These are phyloP conservation scores for Podarcis lilfordi DNA, from an alignment of 2,797 vertebrate species.

Conservation along the genomic window DNA sequence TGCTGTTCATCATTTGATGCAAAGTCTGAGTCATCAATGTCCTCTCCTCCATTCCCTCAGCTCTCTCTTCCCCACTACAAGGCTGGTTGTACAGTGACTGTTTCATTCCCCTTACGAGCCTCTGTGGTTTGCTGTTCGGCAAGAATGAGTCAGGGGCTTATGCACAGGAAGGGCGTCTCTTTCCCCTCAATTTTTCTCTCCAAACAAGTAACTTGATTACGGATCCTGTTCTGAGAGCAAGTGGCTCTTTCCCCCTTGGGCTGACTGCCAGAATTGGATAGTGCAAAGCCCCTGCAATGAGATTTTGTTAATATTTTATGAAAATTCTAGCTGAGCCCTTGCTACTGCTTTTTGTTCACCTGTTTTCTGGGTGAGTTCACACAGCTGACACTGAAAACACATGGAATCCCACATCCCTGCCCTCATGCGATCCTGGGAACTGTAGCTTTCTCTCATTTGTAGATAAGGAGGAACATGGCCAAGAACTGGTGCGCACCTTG, in stretches of 20 bases:
- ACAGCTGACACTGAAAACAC: too few relatives aligned
- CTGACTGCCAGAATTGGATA: background rate
- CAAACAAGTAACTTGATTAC: conserved; percentile 47
- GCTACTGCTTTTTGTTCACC: background rate
- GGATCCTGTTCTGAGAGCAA: conserved; percentile 33
- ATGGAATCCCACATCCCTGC: too few relatives aligned
- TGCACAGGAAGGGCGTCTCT: conserved; percentile 12
- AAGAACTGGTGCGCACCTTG: too few relatives aligned
- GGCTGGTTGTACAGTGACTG: conserved; percentile 10
- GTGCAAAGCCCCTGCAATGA: background rate
- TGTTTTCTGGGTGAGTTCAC: too few relatives aligned
- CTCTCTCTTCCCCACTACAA: background rate
- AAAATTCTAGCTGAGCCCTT: background rate
- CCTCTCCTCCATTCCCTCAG: background rate
- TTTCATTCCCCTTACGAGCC: background rate
- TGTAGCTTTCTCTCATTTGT: too few relatives aligned
- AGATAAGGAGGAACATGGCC: too few relatives aligned
- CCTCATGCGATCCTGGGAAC: too few relatives aligned
- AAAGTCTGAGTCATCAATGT: background rate
- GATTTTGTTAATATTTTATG: too few relatives aligned
- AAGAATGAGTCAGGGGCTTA: conserved; percentile 52
- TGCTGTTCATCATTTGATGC: background rate
- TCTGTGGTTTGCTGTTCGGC: conserved; percentile 2
- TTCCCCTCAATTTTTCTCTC: background rate
- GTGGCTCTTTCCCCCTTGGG: background rate